Conservation (phyloP, 2,113 vertebrate species). For the Labrus mixtus region DNA sequence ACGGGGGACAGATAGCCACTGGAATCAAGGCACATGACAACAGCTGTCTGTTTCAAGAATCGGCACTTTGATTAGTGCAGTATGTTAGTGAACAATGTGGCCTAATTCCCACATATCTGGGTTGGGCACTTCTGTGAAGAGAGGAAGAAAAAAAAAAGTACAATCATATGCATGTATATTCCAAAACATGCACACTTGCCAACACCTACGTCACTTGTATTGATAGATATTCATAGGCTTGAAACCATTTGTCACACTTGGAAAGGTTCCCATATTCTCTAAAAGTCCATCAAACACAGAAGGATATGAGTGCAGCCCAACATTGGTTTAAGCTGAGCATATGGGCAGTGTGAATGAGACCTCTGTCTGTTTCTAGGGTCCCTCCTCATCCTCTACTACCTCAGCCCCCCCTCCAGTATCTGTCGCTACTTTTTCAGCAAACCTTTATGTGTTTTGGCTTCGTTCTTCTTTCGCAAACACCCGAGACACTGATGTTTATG, state of each 20-base stretch:
- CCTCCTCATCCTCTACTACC: slow-evolving; percentile 12
- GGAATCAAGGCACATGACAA: slow-evolving; percentile 85
- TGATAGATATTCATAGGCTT: slow-evolving; percentile 66
- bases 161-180: slow-evolving; percentile 58
- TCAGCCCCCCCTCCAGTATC: slow-evolving; percentile 13
- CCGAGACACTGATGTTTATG: slow-evolving; percentile 13
- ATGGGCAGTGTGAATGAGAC: slow-evolving; percentile 70
- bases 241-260: slow-evolving; percentile 79
- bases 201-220: slow-evolving; percentile 45
- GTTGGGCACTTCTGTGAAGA: slow-evolving; percentile 79
- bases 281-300: slow-evolving; percentile 62
- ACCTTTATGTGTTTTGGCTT: slow-evolving; percentile 25
- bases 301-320: slow-evolving; percentile 44
- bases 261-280: slow-evolving; percentile 72
- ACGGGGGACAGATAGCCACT: slow-evolving; percentile 79
- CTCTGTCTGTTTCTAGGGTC: slow-evolving; percentile 53
- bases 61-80: slow-evolving; percentile 86
- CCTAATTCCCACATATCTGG: slow-evolving; percentile 85
- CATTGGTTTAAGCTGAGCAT: slow-evolving; percentile 60
- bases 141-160: slow-evolving; percentile 46
- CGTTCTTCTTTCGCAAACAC: slow-evolving; percentile 38
- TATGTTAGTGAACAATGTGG: slow-evolving; percentile 79
- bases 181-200: slow-evolving; percentile 55
- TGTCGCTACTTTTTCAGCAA: slow-evolving; percentile 14
- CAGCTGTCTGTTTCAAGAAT: slow-evolving; percentile 88